phyloP scores from a whole-genome alignment of 2,888 invertebrate genomes.

The Eurytoma californica region DNA sequence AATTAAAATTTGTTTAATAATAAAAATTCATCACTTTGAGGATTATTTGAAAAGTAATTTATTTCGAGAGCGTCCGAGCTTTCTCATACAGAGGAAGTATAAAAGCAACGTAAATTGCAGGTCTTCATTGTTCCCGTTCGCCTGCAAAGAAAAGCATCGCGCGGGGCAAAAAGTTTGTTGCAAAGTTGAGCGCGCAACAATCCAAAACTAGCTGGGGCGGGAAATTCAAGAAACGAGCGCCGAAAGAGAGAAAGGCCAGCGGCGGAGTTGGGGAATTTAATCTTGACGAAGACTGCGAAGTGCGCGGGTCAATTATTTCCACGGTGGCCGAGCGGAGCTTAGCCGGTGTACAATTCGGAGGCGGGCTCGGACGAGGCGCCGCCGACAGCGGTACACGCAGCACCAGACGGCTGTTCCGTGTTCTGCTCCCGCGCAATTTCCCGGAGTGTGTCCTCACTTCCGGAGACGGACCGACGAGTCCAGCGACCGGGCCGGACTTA shows the following conservation, averaged over 20 bases:
- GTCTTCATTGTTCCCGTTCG: too few species aligned
- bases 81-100: too few species aligned
- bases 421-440: conserved; percentile 43
- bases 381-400: background rate
- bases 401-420: background rate
- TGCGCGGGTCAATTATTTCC: conserved; percentile 56
- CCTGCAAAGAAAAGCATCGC: conserved; percentile 12
- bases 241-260: background rate
- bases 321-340: conserved; percentile 11
- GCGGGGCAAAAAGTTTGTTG: conserved; percentile 15
- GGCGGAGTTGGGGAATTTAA: conserved; percentile 49
- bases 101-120: too few species aligned
- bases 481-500: conserved; percentile 29
- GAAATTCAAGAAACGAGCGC: conserved; percentile 34
- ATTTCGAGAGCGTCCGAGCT: too few species aligned
- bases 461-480: background rate
- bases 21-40: too few species aligned
- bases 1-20: too few species aligned
- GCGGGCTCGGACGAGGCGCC: conserved; percentile 1
- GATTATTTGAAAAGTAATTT: too few species aligned
- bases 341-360: conserved; percentile 1
- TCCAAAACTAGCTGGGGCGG: conserved; percentile 4
- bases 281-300: conserved; percentile 55
- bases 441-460: conserved; percentile 54
- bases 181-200: conserved; percentile 4